These are phyloP conservation scores for Formica aserva DNA, from an alignment of 2,888 invertebrate genomes.

Conservation along the genomic window DNA sequence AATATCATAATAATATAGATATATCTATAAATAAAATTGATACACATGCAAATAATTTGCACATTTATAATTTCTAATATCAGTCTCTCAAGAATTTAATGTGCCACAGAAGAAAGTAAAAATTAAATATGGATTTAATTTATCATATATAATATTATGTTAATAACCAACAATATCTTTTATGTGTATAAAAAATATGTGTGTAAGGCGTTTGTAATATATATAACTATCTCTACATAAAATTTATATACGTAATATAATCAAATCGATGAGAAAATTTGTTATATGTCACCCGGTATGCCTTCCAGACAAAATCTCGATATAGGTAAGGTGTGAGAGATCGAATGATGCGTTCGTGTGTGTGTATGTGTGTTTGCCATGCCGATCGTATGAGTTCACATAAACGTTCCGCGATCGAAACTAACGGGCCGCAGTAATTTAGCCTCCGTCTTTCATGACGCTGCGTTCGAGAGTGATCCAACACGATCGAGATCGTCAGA, in stretches of 20 bases:
- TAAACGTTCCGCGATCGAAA: slow-evolving; percentile 41
- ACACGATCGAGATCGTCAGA: slow-evolving; percentile 73
- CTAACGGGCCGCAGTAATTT: slow-evolving; percentile 54
- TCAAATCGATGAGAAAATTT: background rate
- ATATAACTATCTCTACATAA: background rate
- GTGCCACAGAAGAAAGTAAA: background rate
- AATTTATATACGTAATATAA: background rate
- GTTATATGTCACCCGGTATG: background rate
- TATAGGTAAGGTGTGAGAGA: background rate
- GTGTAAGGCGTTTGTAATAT: background rate
- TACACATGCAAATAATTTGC: background rate
- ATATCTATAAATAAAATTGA: background rate
- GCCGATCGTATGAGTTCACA: slow-evolving; percentile 33
- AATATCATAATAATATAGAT: background rate
- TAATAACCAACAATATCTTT: background rate
- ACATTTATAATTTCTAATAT: background rate
- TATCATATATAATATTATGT: background rate
- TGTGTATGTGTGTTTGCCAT: background rate
- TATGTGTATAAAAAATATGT: background rate
- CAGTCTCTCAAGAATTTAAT: background rate
- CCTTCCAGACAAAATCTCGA: background rate
- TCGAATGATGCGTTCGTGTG: slow-evolving; percentile 29
- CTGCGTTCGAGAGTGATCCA: slow-evolving; percentile 57
- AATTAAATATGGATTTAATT: background rate
- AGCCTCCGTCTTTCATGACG: slow-evolving; percentile 35